Percentiles rank a stretch among this genome's conserved stretches.
Evolutionary conservation across 2,113 vertebrate genomes (phyloP).

Genomic region (Paramisgurnus dabryanus): DNA sequence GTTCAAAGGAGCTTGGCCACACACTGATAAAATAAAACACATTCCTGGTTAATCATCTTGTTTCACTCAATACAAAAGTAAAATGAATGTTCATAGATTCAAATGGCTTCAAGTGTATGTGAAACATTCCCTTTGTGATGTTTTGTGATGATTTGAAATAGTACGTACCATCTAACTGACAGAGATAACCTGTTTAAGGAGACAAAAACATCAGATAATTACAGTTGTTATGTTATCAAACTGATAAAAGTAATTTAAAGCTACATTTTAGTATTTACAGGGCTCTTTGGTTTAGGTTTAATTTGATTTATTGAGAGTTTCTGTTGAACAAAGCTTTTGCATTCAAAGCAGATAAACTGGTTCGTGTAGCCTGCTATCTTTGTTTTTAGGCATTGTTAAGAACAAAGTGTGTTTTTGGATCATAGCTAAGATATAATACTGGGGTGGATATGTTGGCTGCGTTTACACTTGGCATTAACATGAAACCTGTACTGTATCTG

Average conservation of each 20-base stretch:
- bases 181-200: slow-evolving; percentile 15
- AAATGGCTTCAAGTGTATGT: neutral
- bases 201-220: neutral
- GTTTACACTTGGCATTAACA: too few relatives aligned
- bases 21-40: slow-evolving; percentile 62
- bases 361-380: neutral
- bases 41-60: too few relatives aligned
- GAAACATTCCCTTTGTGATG: neutral
- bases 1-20: slow-evolving; percentile 64
- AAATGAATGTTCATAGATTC: too few relatives aligned
- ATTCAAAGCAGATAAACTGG: neutral
- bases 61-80: too few relatives aligned
- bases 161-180: slow-evolving; percentile 49
- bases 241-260: too few relatives aligned
- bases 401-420: neutral
- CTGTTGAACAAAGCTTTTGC: neutral
- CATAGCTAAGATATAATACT: too few relatives aligned
- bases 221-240: too few relatives aligned
- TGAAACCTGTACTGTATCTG: too few relatives aligned
- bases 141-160: neutral
- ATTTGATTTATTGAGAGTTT: too few relatives aligned
- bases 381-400: neutral
- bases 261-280: too few relatives aligned
- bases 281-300: too few relatives aligned
- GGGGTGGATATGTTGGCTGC: too few relatives aligned